Conservation (phyloP, 2,113 vertebrate genomes). For the Melanostigma gelatinosum region DNA sequence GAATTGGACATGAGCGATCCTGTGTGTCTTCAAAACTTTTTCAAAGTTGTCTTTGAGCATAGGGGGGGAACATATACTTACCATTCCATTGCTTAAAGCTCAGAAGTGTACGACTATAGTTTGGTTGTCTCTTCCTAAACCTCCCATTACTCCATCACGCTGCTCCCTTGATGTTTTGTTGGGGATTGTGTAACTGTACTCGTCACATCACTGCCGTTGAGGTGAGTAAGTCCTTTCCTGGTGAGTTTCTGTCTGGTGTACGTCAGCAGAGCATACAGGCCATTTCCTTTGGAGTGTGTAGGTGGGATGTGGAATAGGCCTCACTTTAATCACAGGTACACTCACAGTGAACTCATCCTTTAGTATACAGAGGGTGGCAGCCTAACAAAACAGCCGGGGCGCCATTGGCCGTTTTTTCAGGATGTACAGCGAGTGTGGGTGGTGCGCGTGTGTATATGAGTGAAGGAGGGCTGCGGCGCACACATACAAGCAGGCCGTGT, state of each 20-base stretch:
- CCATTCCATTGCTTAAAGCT: constrained; percentile 66
- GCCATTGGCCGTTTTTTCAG: constrained; percentile 50
- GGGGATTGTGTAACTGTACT: constrained; percentile 56
- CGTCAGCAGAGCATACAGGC: background rate
- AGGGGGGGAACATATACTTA: constrained; percentile 74
- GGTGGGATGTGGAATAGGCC: constrained; percentile 36
- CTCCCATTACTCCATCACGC: constrained; percentile 64
- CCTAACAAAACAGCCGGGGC: constrained; percentile 59
- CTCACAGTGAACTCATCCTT: constrained; percentile 66
- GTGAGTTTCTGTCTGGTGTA: background rate
- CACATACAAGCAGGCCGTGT: constrained; percentile 45
- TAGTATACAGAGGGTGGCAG: constrained; percentile 58
- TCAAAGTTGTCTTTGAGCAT: constrained; percentile 56
- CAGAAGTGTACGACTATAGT: constrained; percentile 62
- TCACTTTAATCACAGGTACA: constrained; percentile 53
- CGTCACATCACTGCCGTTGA: constrained; percentile 46
- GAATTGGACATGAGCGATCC: constrained; percentile 40
- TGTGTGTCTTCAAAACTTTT: constrained; percentile 48
- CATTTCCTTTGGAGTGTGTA: constrained; percentile 34
- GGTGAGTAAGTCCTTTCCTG: constrained; percentile 33
- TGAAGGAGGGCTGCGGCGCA: constrained; percentile 41
- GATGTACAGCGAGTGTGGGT: constrained; percentile 57
- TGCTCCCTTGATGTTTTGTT: constrained; percentile 53
- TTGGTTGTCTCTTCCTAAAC: constrained; percentile 59
- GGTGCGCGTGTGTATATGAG: constrained; percentile 66